Conservation (phyloP, 2,113 vertebrate genomes). For the Centropus bengalensis region DNA sequence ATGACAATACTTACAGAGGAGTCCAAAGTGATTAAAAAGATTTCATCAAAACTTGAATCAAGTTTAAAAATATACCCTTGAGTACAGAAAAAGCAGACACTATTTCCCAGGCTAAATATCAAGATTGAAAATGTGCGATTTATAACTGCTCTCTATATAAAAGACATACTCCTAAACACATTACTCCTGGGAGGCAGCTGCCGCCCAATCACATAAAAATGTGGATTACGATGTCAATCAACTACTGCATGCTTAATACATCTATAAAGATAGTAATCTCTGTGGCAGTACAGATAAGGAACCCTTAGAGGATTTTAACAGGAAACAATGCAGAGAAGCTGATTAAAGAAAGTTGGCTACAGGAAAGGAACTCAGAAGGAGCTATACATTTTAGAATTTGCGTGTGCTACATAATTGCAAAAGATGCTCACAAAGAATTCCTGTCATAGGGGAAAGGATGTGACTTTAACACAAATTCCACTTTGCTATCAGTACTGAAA, state of each 20-base stretch:
- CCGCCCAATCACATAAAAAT: conserved; percentile 38
- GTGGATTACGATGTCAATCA: conserved; percentile 36
- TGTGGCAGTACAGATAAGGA: not conserved
- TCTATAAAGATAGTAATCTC: conserved; percentile 21
- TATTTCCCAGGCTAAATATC: conserved; percentile 43
- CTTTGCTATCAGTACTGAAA: not conserved
- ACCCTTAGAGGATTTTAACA: not conserved
- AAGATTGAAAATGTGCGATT: conserved; percentile 24
- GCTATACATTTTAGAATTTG: not conserved
- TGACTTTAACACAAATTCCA: not conserved
- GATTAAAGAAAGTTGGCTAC: not conserved
- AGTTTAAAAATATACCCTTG: conserved; percentile 5
- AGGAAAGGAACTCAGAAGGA: not conserved
- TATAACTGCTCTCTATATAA: conserved; percentile 7
- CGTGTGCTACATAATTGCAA: not conserved
- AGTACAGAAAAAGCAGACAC: not conserved
- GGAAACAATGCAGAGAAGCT: not conserved
- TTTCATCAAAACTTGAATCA: conserved; percentile 20
- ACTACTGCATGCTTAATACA: not conserved
- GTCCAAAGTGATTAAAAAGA: not conserved
- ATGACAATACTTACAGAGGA: not conserved
- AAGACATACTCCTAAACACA: not conserved
- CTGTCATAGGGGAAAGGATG: not conserved
- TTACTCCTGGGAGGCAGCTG: conserved; percentile 37
- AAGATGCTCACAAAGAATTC: not conserved